Evolutionary conservation across 2,888 invertebrate species (phyloP), one percentile per base, ranked within the genome.

Genomic region (Pterobdella sp.): DNA sequence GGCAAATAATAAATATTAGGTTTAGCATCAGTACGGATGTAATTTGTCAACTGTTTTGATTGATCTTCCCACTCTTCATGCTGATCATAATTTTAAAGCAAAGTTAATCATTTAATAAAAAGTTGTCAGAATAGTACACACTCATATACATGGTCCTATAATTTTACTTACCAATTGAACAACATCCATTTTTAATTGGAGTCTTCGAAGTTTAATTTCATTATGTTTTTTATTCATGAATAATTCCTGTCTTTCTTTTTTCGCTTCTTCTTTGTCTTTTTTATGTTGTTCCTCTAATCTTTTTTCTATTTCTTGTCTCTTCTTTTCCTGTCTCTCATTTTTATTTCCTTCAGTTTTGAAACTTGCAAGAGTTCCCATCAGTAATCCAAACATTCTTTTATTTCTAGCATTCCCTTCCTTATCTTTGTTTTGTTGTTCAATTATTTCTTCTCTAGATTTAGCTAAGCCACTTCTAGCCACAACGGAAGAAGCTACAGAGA

Each of bases 261-360:
- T 90, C 72, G 93, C 86, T 81, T 91, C 89, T 81, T 93, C 93
- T 77, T 90, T 91, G 81, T 95, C 93, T 80, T 89, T 87, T 72
- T 90, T 88, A 73, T 92, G 92, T 80, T 92, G 92, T 81, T 93
- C 92, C 82, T 97, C 96, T 75, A 97, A 88, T 83, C 94, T 93
- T 74, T 91, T 90, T 84, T 97, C 96, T 7, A 97, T 91, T 85
- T 90, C 90, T 10, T 89, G 89, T 78, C 92, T 88, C 83, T 91
- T 92, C 73, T 91, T 90, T 81, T 90, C 92, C 89, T 90, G 79
- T 29, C 34, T 42, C 84, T 93, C 92, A 77, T 92, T 85, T 73
- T 90, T 90, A 73, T 92, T 92, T 85, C 95, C 94, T 81, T 96
- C 95, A 81, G 92, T 92, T 80, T 93, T 91, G 83, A 97, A 97